Conservation (phyloP, 2,797 vertebrate genomes). For the Chloroceryle amazona region DNA sequence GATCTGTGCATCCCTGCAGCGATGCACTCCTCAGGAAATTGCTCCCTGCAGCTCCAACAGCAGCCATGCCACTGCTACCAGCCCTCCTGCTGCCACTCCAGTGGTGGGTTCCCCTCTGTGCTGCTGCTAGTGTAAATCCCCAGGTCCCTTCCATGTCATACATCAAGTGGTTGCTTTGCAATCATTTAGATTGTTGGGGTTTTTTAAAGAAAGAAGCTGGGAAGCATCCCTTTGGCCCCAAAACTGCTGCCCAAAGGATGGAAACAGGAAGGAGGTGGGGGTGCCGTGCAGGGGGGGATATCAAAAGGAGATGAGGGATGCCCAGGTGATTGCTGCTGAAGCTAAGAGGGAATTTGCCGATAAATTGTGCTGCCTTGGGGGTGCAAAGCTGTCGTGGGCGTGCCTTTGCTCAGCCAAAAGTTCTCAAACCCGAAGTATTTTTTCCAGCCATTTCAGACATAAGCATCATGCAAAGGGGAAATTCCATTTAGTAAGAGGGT, state of each 20-base stretch:
- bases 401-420: fast-evolving
- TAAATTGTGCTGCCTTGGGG: neutral
- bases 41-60: neutral
- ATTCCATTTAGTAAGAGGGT: neutral
- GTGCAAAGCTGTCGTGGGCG: fast-evolving
- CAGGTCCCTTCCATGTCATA: neutral
- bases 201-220: neutral
- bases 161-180: neutral
- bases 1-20: fast-evolving
- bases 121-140: neutral
- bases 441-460: neutral
- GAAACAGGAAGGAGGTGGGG: neutral
- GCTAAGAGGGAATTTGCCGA: neutral
- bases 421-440: neutral
- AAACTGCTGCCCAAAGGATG: neutral
- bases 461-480: fast-evolving
- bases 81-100: neutral
- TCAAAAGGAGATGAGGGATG: neutral
- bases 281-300: neutral
- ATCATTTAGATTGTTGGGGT: neutral
- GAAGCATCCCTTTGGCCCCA: neutral
- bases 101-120: neutral
- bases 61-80: neutral
- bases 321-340: neutral
- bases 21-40: neutral